Evolutionary conservation across 1,140 invertebrate genomes (phyloP), one percentile per base, ranked within the genome.

Genomic region (Microplitis demolitor): DNA sequence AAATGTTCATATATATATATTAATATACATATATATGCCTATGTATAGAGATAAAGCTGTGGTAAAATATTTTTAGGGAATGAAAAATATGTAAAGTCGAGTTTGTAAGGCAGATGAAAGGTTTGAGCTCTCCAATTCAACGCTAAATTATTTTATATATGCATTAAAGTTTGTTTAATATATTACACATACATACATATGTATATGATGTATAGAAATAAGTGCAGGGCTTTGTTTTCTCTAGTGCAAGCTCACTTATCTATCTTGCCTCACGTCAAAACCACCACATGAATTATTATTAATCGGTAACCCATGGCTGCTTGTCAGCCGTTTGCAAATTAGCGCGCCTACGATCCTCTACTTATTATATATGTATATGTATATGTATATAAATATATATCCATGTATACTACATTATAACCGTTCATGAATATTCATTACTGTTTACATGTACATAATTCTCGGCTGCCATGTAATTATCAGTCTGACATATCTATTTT

Each of bases 221-320:
- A 45, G 39, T 45, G 11, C 39, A 45, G 6, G 39, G 11, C 6
- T 11, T 45, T 45, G 39, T 45, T 45, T 45, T 45, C 39, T 11
- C 39, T 11, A 45, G 39, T 45, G 39, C 39, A 45, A 45, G 33
- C 60, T 31, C 60, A 35, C 35, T 62, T 39, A 62, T 62, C 60
- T 62, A 5, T 62, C 60, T 62, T 62, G 14, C 60, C 37, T 0
- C n/a, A 31, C 60, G 60, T 62, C 60, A 35, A 0, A 31, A 34
- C 11, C 0, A 50, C 13, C 60, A 34, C 56, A 71, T 71, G 69
- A 71, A 71, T 71, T 71, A 71, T 71, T 71, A 71, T 71, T 71
- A 71, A 64, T 64, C 50, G 69, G 35, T 64, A 35, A 71, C 54
- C 68, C 58, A 62, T 70, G 60, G 61, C 54, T 54, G 60, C 31